A percentile compares a stretch with the other conserved stretches of the same genome.
phyloP scores from a whole-genome alignment of 2,888 invertebrate genomes.

The Eumerus sabulonum region DNA sequence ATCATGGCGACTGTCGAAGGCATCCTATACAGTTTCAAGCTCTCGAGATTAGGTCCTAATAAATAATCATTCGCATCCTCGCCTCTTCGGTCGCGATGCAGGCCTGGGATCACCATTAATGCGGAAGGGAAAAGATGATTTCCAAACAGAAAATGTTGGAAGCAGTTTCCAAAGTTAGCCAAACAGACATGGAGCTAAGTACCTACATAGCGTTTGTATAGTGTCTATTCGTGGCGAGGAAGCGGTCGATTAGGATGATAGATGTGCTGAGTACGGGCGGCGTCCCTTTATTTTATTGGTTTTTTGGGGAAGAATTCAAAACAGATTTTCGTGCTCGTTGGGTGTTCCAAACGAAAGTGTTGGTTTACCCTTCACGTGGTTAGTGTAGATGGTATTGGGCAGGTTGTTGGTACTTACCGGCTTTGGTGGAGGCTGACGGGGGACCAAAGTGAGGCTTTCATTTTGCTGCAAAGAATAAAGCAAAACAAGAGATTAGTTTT shows the following conservation, averaged over 20 bases:
- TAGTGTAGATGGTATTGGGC: neutral
- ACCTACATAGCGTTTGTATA: too few relatives aligned
- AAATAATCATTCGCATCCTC: too few relatives aligned
- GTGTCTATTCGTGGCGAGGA: neutral
- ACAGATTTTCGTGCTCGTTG: neutral
- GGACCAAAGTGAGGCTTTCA: slow-evolving; percentile 61
- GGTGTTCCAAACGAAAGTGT: too few relatives aligned
- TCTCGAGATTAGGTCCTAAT: slow-evolving; percentile 17
- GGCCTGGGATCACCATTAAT: slow-evolving; percentile 2
- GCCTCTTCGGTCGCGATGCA: too few relatives aligned
- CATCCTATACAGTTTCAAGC: too few relatives aligned
- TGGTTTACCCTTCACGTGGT: too few relatives aligned
- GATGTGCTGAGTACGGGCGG: neutral
- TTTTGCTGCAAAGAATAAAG: slow-evolving; percentile 58
- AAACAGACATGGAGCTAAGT: slow-evolving; percentile 10
- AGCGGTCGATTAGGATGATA: neutral
- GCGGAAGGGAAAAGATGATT: slow-evolving; percentile 40
- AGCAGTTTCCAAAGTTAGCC: slow-evolving; percentile 30
- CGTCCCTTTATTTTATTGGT: neutral
- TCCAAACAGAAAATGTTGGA: neutral
- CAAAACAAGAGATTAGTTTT: slow-evolving; percentile 11
- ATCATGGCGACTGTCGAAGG: slow-evolving; percentile 10
- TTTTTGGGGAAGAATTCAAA: neutral
- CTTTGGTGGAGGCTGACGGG: slow-evolving; percentile 51
- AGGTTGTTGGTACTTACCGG: slow-evolving; percentile 48